Percentiles rank a stretch among this genome's conserved stretches.
Conservation (phyloP, 2,113 vertebrate species). For the Pachypanchax playfairii region DNA sequence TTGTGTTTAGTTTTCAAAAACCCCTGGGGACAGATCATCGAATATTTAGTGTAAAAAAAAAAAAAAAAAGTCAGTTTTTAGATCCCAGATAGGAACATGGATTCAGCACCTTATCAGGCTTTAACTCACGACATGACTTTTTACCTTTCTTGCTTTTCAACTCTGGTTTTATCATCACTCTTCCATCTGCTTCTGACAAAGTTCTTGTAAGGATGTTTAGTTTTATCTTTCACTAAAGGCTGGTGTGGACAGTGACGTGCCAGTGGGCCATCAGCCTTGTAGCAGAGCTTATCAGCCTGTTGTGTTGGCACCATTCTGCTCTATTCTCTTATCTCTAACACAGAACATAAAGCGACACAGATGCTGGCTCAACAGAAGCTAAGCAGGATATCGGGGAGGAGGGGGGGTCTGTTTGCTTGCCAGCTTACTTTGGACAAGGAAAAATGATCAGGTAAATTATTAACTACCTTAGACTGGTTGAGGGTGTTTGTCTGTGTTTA, state of each 20-base stretch:
- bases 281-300: slow-evolving; percentile 62
- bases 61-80: neutral
- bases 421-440: slow-evolving; percentile 2
- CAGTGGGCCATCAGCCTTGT: slow-evolving; percentile 31
- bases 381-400: slow-evolving; percentile 47
- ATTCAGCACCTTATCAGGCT: neutral
- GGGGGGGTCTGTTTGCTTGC: slow-evolving; percentile 14
- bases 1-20: neutral
- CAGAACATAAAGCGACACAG: slow-evolving; percentile 52
- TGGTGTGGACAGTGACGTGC: slow-evolving; percentile 58
- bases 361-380: slow-evolving; percentile 31
- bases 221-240: slow-evolving; percentile 60
- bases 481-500: neutral
- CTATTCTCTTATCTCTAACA: slow-evolving; percentile 52
- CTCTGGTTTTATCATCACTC: slow-evolving; percentile 13
- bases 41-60: neutral
- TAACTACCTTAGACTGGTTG: slow-evolving; percentile 15
- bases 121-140: slow-evolving; percentile 17
- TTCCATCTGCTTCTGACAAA: slow-evolving; percentile 39
- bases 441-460: slow-evolving; percentile 29
- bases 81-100: neutral
- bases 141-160: neutral
- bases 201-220: slow-evolving; percentile 37
- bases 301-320: slow-evolving; percentile 30
- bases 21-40: neutral